Base-by-base conservation (phyloP, 2,113 vertebrate genomes). In the Gobio gobio region DNA sequence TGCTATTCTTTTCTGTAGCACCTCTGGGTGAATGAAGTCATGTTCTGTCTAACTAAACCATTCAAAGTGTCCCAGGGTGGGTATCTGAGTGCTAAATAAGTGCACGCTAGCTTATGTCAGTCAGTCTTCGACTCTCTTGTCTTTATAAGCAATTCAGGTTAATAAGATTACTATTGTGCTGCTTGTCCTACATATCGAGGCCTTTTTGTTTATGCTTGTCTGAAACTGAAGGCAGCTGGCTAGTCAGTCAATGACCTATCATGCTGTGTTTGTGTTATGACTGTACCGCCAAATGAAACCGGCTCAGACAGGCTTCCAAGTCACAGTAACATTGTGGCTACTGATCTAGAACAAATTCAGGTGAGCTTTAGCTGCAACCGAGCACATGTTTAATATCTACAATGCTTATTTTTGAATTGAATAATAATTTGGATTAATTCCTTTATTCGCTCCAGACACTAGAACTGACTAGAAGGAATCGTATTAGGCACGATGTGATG, bases 1-100 rank as follows among this genome's bases (percentile, higher is more conserved):
- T 58, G 54, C 36, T 75, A 45, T 82, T 80, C 33, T 20, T 83
- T 49, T 54, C 36, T 26, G 1, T 78, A 47, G 70, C 49, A 64
- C 83, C 58, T 74, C 75, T 49, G 40, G 56, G 54, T 83, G 26
- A 47, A 63, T 22, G 70, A 51, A 33, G 72, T 85, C 54, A 75
- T 61, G 24, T 13, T 80, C 43, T 73, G 2, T n/a, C 49, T 82
- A 29, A 29, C 33, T 4, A 29, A 43, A 43, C 43, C 72, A 74
- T 74, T 74, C 72, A 74, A 49, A 33, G 22, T 13, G 51, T 45
- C 20, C 7, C 45, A 16, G 43, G 22, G 4, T 26, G 77, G 8
- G 56, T 79, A 61, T 79, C 36, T 61, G 22, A 26, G 16, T 45
- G 59, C 78, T 1, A 20, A 43, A 13, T 61, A 0, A 2, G 3